phyloP scores from a whole-genome alignment of 2,113 vertebrate species.

The Triplophysa rosa region DNA sequence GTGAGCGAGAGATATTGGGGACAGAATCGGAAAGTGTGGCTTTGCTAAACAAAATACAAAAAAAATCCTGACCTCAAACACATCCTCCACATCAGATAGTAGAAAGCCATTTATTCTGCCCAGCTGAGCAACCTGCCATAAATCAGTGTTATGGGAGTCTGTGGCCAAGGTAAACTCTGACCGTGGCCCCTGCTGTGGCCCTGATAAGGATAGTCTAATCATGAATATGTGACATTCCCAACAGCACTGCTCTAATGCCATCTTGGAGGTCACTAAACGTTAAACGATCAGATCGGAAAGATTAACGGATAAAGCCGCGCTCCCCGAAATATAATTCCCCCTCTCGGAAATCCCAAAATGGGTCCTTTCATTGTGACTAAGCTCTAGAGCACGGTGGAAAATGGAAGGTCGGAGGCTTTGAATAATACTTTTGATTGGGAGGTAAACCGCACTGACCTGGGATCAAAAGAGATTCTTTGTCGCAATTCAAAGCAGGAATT shows the following conservation, averaged over 20 bases:
- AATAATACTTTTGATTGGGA: conserved; percentile 25
- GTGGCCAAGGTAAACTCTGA: conserved; percentile 13
- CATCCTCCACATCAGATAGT: conserved; percentile 26
- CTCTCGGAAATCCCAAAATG: conserved; percentile 20
- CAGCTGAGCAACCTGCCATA: background rate
- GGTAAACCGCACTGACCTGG: conserved; percentile 17
- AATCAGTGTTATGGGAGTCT: conserved; percentile 15
- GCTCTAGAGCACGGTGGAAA: background rate
- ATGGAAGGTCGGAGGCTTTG: background rate
- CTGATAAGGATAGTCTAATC: conserved; percentile 26
- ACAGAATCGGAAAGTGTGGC: background rate
- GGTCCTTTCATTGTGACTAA: conserved; percentile 24
- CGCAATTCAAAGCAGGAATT: conserved; percentile 4
- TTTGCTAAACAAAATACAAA: background rate
- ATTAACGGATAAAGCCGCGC: background rate
- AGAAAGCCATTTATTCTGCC: conserved; percentile 26
- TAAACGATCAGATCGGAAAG: conserved; percentile 18
- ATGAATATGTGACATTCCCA: conserved; percentile 31
- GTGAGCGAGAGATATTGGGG: background rate
- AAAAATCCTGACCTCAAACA: conserved; percentile 1
- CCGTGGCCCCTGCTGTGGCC: background rate
- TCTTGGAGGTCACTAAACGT: conserved; percentile 10
- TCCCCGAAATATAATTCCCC: conserved; percentile 35
- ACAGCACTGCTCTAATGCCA: background rate
- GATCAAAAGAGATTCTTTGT: conserved; percentile 26